Evolutionary conservation across 2,113 vertebrate species (phyloP).

Genomic region (Syngnathus typhle): DNA sequence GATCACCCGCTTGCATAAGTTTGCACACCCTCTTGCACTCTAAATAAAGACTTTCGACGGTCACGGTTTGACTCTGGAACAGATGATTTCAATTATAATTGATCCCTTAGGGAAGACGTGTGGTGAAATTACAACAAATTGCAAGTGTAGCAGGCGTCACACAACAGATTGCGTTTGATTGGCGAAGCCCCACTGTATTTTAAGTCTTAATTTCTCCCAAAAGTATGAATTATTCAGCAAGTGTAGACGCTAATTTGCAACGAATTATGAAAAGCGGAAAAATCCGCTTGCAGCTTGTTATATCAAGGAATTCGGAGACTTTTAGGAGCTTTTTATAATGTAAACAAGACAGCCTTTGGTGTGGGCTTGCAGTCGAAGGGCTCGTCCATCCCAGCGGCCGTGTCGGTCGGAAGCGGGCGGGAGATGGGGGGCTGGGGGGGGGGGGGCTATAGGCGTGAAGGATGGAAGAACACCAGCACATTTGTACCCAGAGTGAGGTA

Average conservation of each 20-base stretch:
- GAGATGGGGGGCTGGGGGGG: not conserved
- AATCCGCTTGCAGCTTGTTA: slow-evolving; percentile 6
- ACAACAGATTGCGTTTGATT: slow-evolving; percentile 3
- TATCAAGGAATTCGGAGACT: slow-evolving; percentile 1
- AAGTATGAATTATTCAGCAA: slow-evolving; percentile 9
- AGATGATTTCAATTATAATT: slow-evolving; percentile 1
- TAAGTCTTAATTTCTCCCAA: slow-evolving; percentile 2
- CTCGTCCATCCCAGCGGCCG: slow-evolving; percentile 58
- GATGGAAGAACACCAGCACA: slow-evolving; percentile 62
- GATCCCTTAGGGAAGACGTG: not conserved
- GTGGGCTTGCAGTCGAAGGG: not conserved
- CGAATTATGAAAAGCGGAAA: slow-evolving; percentile 1
- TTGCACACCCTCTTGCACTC: not conserved
- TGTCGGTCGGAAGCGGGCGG: slow-evolving; percentile 48
- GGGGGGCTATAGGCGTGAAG: slow-evolving; percentile 7
- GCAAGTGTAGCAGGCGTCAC: not conserved
- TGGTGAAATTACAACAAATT: slow-evolving; percentile 6
- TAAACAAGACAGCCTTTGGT: not conserved
- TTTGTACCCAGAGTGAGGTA: slow-evolving; percentile 74
- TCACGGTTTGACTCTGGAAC: slow-evolving; percentile 3
- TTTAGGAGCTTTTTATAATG: not conserved
- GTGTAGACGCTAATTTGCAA: not conserved
- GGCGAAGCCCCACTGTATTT: not conserved
- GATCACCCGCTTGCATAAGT: not conserved
- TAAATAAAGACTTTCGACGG: not conserved